Evolutionary conservation across 2,888 invertebrate species (phyloP).

Genomic region (Heliconius ethilla): DNA sequence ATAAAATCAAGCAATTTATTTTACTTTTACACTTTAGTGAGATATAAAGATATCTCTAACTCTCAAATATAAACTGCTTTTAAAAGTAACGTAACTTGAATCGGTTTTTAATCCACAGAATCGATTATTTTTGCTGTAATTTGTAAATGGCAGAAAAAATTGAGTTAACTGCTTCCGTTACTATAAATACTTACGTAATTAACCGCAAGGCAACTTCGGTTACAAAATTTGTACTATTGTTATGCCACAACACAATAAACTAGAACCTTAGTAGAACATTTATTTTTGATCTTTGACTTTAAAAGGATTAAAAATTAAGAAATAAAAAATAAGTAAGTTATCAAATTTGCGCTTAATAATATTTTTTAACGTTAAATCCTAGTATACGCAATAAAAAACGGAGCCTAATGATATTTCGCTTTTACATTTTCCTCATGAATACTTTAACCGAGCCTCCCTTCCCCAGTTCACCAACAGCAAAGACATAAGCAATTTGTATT

Average conservation of each 20-base stretch:
- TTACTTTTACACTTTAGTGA: not conserved
- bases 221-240: conserved; percentile 15
- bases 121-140: conserved; percentile 34
- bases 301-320: not conserved
- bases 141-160: conserved; percentile 24
- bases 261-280: too few species aligned
- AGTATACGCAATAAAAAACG: conserved; percentile 30
- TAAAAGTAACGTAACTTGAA: conserved; percentile 19
- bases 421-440: conserved; percentile 70
- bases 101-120: conserved; percentile 22
- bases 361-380: conserved; percentile 28
- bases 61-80: not conserved
- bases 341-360: not conserved
- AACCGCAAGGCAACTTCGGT: conserved; percentile 3
- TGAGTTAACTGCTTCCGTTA: conserved; percentile 12
- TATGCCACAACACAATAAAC: not conserved
- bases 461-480: conserved; percentile 48
- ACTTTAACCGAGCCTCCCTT: conserved; percentile 59
- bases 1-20: not conserved
- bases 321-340: not conserved
- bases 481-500: conserved; percentile 68
- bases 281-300: not conserved
- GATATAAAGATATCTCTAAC: not conserved
- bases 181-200: conserved; percentile 26
- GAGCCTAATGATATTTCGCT: conserved; percentile 65